Conservation (phyloP, 2,888 invertebrate species). For the Trachelus tabidus region DNA sequence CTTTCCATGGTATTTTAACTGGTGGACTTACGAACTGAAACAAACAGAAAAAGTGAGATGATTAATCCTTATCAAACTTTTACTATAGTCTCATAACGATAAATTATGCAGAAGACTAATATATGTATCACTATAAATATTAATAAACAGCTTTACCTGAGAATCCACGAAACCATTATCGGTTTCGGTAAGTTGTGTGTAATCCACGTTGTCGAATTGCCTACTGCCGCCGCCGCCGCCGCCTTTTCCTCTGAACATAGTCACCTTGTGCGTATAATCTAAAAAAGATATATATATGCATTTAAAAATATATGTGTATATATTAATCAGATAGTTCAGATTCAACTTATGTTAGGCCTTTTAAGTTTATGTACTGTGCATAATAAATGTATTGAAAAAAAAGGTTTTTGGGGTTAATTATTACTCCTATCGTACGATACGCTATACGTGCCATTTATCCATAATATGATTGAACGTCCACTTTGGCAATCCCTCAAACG, state of each 20-base stretch:
- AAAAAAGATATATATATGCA: constrained; percentile 24
- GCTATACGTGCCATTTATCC: neutral
- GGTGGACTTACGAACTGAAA: constrained; percentile 73
- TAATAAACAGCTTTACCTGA: constrained; percentile 57
- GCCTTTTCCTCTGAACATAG: constrained; percentile 73
- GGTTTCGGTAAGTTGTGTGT: constrained; percentile 68
- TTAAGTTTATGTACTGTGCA: no score
- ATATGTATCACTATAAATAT: neutral
- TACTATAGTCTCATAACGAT: neutral
- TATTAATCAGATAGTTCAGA: no score
- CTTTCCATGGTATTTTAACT: constrained; percentile 85
- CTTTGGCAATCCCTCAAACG: neutral
- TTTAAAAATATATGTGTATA: no score
- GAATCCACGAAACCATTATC: constrained; percentile 79
- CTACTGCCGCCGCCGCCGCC: constrained; percentile 47
- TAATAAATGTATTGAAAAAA: neutral
- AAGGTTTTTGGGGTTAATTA: neutral
- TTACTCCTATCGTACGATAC: neutral
- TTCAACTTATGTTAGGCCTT: neutral
- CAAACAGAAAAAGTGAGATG: constrained; percentile 1
- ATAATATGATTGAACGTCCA: neutral
- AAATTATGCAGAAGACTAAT: neutral
- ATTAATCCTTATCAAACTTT: neutral
- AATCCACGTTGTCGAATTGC: constrained; percentile 72
- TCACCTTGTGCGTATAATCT: constrained; percentile 68